Percentiles rank a stretch among this genome's conserved stretches.
These are phyloP conservation scores for Cydia amplana DNA, from an alignment of 1,140 invertebrate species.

Conservation along the genomic window DNA sequence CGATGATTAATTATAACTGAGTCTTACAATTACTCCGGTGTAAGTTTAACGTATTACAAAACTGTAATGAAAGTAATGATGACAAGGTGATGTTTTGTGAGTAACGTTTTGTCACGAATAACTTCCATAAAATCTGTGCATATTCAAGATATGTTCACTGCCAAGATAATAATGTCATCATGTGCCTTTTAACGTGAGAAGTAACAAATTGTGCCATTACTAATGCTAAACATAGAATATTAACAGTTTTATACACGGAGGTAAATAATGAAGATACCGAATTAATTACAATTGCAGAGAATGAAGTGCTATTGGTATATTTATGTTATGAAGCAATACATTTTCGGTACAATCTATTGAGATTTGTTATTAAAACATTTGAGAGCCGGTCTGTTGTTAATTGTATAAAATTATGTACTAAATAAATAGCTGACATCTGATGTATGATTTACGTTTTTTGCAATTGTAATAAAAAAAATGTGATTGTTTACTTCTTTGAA, in stretches of 20 bases:
- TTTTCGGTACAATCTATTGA: too few species aligned
- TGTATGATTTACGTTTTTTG: background rate
- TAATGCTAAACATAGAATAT: slow-evolving; percentile 45
- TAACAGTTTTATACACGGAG: slow-evolving; percentile 8
- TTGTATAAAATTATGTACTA: background rate
- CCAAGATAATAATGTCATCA: slow-evolving; percentile 30
- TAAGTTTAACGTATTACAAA: background rate
- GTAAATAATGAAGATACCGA: background rate
- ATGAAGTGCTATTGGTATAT: background rate
- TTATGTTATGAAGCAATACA: background rate
- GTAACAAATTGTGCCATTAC: slow-evolving; percentile 68
- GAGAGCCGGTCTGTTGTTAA: background rate
- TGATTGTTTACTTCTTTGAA: slow-evolving; percentile 19
- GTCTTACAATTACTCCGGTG: background rate
- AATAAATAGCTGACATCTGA: background rate
- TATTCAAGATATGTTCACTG: slow-evolving; percentile 39
- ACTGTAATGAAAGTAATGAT: background rate
- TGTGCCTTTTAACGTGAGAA: slow-evolving; percentile 48
- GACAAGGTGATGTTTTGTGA: background rate
- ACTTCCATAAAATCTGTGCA: slow-evolving; percentile 28
- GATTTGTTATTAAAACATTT: too few species aligned
- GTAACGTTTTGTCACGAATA: slow-evolving; percentile 17
- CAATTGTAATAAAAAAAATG: background rate
- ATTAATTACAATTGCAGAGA: slow-evolving; percentile 3
- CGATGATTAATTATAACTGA: background rate